Conservation (phyloP, 2,888 invertebrate species). For the Frankliniella intonsa region DNA sequence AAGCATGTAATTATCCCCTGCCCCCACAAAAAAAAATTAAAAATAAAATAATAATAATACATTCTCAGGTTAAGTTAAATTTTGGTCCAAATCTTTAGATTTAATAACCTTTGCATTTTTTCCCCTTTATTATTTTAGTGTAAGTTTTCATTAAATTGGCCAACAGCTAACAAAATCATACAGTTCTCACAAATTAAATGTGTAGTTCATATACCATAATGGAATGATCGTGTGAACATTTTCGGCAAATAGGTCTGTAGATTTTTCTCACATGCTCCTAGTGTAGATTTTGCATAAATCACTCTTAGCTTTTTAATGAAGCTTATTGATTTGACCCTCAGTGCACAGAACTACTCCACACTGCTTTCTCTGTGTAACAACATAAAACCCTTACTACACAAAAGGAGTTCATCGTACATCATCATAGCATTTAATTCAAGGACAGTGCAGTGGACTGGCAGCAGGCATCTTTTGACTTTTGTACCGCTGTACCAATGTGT, state of each 20-base stretch:
- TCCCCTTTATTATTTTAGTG: too few species aligned
- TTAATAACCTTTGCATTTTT: too few species aligned
- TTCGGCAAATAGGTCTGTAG: not conserved
- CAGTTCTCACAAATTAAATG: too few species aligned
- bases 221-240: not conserved
- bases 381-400: not conserved
- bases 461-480: constrained; percentile 25
- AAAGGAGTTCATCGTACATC: not conserved
- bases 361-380: constrained; percentile 8
- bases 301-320: not conserved
- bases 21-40: not conserved
- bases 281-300: constrained; percentile 9
- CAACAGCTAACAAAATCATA: too few species aligned
- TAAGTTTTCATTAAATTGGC: too few species aligned
- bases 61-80: not conserved
- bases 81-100: not conserved
- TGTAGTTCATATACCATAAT: too few species aligned
- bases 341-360: constrained; percentile 8
- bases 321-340: not conserved
- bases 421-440: not conserved
- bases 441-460: constrained; percentile 16
- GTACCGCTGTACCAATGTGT: constrained; percentile 24
- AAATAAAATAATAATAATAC: not conserved
- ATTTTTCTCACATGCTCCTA: not conserved
- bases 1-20: too few species aligned